Percentiles rank a stretch among this genome's conserved stretches.
Conservation (phyloP, 2,797 vertebrate genomes). For the Eulemur coronatus region DNA sequence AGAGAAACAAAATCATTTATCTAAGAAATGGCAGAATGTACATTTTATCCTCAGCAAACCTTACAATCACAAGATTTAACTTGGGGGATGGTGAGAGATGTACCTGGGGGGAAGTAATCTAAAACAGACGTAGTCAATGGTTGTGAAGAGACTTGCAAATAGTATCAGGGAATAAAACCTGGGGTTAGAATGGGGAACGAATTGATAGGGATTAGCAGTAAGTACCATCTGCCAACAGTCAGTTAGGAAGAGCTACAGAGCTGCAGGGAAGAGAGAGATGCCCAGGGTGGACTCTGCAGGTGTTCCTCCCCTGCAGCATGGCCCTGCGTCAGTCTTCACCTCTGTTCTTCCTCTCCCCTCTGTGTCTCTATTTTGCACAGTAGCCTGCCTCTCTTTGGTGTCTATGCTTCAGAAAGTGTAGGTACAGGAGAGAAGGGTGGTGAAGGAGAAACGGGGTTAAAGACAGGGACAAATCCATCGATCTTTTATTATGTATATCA, state of each 20-base stretch:
- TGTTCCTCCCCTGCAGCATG: background rate
- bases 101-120: background rate
- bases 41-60: conserved; percentile 13
- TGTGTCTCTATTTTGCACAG: background rate
- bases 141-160: background rate
- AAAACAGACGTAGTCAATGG: conserved; percentile 11
- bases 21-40: background rate
- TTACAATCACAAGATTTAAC: conserved; percentile 30
- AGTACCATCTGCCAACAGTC: background rate
- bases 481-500: background rate
- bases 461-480: background rate
- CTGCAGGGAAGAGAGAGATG: background rate
- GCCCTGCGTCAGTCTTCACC: background rate
- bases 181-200: background rate
- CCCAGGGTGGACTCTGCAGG: background rate
- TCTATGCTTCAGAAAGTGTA: background rate
- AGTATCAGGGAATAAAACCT: background rate
- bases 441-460: background rate
- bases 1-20: conserved; percentile 29
- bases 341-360: background rate
- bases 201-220: background rate
- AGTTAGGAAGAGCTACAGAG: background rate
- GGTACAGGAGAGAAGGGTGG: background rate
- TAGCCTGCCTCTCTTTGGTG: background rate
- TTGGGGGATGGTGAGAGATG: background rate